Evolutionary conservation across 1,140 invertebrate genomes (phyloP).

Genomic region (Leptinotarsa undecemlineata): DNA sequence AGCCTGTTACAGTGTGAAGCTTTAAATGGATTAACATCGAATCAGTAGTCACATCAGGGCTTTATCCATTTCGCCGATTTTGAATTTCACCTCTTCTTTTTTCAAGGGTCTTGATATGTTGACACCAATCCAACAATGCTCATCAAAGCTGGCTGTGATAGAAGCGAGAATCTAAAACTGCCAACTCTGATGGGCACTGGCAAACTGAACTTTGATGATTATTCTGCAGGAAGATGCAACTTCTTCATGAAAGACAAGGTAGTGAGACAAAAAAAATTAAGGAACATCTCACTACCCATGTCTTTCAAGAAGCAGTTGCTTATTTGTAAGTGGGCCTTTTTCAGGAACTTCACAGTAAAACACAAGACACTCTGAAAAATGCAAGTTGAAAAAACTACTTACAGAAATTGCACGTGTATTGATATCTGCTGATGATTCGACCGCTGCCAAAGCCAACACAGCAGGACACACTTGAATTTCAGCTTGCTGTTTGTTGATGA

Average conservation of each 20-base stretch:
- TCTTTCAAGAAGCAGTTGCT: conserved; percentile 72
- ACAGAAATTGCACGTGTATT: conserved; percentile 45
- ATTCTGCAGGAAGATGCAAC: conserved; percentile 23
- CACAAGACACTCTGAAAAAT: not conserved
- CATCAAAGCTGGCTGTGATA: conserved; percentile 87
- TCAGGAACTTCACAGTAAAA: not conserved
- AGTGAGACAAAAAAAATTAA: conserved; percentile 73
- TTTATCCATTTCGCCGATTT: no score
- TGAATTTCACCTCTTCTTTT: not conserved
- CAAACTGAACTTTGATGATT: conserved; percentile 31
- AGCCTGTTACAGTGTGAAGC: no score
- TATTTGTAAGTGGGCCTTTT: not conserved
- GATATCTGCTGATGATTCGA: conserved; percentile 38
- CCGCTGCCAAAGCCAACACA: conserved; percentile 47
- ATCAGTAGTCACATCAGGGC: no score
- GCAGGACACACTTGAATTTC: conserved; percentile 53
- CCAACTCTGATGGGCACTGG: conserved; percentile 70
- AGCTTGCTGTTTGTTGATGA: conserved; percentile 45
- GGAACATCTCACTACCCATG: conserved; percentile 93
- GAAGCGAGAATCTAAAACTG: conserved; percentile 68
- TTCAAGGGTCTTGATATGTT: not conserved
- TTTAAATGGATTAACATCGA: no score
- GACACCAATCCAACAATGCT: conserved; percentile 63
- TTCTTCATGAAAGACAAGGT: conserved; percentile 85
- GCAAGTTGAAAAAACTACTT: conserved; percentile 29